Base-by-base conservation (phyloP, 2,113 vertebrate species). In the Atherinomorus stipes region DNA sequence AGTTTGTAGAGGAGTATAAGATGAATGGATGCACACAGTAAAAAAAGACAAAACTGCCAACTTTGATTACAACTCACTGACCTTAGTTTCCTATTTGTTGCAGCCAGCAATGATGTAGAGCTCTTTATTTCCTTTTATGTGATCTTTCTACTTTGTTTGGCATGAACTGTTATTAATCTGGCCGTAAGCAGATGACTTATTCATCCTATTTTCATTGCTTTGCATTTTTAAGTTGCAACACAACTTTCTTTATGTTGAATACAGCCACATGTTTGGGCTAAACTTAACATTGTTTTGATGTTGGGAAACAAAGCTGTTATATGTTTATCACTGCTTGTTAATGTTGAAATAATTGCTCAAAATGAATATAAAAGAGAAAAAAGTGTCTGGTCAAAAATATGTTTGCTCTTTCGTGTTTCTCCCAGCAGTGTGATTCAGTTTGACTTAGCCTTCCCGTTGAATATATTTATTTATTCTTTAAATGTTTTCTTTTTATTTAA, bases 21-120 rank as follows among this genome's bases (percentile, higher is more conserved):
- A 0, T 70, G 3, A 9, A 87, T 40, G 92, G 93, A 73, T 94
- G 93, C 76, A 87, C 15, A 31, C 69, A 87, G 58, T 94, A 74
- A 91, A 78, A 34, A 25, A 11, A 13, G 3, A 13, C 31, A 63
- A 18, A 37, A n/a, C 4, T 12, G 16, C 61, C 42, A 26, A 47
- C 15, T 13, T 51, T 28, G 12, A 21, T 11, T 59, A 23, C 0
- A 40, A 12, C 13, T n/a, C n/a, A 58, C 45, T 34, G 28, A 56
- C 31, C 37, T 19, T 2, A 47, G 18, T 19, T 65, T 53, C 28
- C 37, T 15, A n/a, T 62, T n/a, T 40, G 49, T 53, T 38, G 8
- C 34, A 65, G 12, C 40, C 53, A 25, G n/a, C 42, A 44, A 47
- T 11, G 0, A 16, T 53, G 47, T 19, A 37, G 21, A 44, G 25